Evolutionary conservation across 2,113 vertebrate species (phyloP).

Genomic region (Sciurus niger): DNA sequence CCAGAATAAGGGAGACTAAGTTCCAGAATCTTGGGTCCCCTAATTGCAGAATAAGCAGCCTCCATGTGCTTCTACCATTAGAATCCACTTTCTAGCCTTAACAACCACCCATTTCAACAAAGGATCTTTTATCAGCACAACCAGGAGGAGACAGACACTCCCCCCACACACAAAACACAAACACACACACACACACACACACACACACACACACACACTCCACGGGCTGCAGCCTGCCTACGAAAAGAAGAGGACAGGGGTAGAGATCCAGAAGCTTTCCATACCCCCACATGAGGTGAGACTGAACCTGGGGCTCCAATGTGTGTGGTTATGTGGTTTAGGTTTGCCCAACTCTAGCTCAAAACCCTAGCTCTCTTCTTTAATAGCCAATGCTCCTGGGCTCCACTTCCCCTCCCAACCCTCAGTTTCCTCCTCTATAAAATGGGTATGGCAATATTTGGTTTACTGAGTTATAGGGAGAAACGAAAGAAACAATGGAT

Average conservation of each 20-base stretch:
- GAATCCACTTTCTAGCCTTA: not conserved
- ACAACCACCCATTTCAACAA: not conserved
- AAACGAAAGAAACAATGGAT: not conserved
- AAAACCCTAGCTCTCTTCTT: not conserved
- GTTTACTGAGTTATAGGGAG: not conserved
- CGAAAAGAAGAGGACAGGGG: too few relatives aligned
- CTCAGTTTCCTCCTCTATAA: conserved; percentile 43
- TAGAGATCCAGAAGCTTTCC: not conserved
- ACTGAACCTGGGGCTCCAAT: not conserved
- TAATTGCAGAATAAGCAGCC: not conserved
- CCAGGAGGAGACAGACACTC: not conserved
- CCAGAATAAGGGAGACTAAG: not conserved
- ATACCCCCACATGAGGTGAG: not conserved
- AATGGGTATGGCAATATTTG: not conserved
- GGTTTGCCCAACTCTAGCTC: not conserved
- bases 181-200: too few relatives aligned
- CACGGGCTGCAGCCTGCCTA: not conserved
- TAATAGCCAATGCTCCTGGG: not conserved
- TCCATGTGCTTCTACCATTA: not conserved
- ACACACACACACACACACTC: too few relatives aligned
- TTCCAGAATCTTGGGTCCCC: conserved; percentile 20
- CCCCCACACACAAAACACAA: too few relatives aligned
- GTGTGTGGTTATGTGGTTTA: not conserved
- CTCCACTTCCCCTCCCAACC: not conserved
- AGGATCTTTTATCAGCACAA: fast-evolving